phyloP scores from a whole-genome alignment of 2,888 invertebrate genomes.

The Steinernema carpocapsae region DNA sequence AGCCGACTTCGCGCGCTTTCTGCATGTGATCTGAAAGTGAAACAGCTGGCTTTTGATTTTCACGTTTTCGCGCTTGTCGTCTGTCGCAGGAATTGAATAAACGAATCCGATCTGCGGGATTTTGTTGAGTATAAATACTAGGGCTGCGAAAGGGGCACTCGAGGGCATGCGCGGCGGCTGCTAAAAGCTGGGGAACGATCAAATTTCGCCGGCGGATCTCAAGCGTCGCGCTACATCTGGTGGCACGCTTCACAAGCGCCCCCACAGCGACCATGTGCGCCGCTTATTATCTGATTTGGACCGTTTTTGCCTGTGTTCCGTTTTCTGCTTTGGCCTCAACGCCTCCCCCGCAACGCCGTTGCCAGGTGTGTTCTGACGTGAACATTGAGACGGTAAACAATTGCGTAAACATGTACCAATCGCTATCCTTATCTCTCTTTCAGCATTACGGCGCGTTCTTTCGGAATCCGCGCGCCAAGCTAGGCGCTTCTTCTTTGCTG shows the following conservation, averaged over 20 bases:
- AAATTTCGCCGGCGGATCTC: constrained; percentile 5
- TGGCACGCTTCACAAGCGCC: background rate
- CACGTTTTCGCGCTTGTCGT: no score
- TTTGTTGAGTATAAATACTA: background rate
- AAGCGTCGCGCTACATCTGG: background rate
- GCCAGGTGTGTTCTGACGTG: constrained; percentile 15
- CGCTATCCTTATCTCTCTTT: background rate
- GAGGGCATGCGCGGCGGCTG: background rate
- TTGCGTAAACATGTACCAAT: background rate
- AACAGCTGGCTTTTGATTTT: background rate
- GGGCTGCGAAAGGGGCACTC: no score
- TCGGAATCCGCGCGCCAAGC: constrained; percentile 24
- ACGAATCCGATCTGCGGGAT: background rate
- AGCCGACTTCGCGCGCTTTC: background rate
- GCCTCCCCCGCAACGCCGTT: background rate
- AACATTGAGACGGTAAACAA: constrained; percentile 19
- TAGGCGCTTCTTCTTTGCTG: background rate
- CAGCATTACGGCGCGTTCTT: constrained; percentile 28
- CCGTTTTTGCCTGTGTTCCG: background rate
- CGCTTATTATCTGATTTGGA: background rate
- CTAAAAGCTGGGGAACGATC: constrained; percentile 4
- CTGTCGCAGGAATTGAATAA: background rate
- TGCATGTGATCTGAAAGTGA: constrained; percentile 13
- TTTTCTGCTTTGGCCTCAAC: background rate
- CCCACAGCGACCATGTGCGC: no score